Percentiles rank a stretch among this genome's conserved stretches.
These are phyloP conservation scores for Tortrix viridana DNA, from an alignment of 2,888 invertebrate species.

Conservation along the genomic window DNA sequence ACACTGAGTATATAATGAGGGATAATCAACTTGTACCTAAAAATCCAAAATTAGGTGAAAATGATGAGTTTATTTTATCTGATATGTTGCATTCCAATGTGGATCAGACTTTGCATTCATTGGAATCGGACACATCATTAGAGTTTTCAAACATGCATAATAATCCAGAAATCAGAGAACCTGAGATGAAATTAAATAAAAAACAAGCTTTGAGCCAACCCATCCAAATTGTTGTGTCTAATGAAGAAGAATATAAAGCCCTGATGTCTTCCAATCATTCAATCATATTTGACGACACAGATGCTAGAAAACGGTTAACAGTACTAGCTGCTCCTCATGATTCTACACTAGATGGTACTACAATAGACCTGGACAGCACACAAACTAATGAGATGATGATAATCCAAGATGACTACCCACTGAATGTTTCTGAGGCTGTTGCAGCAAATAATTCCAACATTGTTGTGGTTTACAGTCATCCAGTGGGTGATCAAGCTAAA, in stretches of 20 bases:
- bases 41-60: conserved; percentile 46
- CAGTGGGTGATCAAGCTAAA: conserved; percentile 82
- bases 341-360: conserved; percentile 55
- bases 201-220: conserved; percentile 63
- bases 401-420: conserved; percentile 83
- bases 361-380: conserved; percentile 75
- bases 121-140: conserved; percentile 57
- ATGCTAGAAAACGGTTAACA: conserved; percentile 68
- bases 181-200: conserved; percentile 65
- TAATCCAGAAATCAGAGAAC: conserved; percentile 48
- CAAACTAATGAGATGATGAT: conserved; percentile 86
- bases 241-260: conserved; percentile 79
- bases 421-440: conserved; percentile 80
- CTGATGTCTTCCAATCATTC: conserved; percentile 74
- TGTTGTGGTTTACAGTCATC: conserved; percentile 86
- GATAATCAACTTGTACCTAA: conserved; percentile 67
- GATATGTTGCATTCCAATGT: conserved; percentile 59
- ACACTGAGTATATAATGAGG: conserved; percentile 83
- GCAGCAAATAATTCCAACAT: conserved; percentile 84
- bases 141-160: conserved; percentile 58
- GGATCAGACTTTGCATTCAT: conserved; percentile 50
- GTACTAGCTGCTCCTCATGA: conserved; percentile 65
- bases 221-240: conserved; percentile 79
- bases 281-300: conserved; percentile 72
- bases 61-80: conserved; percentile 58